A percentile compares a stretch with the other conserved stretches of the same genome.
These are phyloP conservation scores for Eumerus sabulonum DNA, from an alignment of 2,888 invertebrate genomes.

Conservation along the genomic window DNA sequence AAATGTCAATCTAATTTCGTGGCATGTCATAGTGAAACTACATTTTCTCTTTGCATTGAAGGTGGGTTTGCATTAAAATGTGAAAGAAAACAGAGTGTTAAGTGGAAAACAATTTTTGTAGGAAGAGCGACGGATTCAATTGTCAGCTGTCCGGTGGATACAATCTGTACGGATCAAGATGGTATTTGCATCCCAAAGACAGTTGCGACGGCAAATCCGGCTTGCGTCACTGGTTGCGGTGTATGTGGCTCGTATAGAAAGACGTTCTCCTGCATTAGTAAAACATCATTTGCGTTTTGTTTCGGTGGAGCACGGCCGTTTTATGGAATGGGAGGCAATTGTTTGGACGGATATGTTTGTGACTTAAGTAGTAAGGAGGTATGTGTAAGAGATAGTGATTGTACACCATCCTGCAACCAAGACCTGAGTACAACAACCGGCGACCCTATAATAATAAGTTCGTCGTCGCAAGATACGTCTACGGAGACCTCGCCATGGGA, in stretches of 20 bases:
- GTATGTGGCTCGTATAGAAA: slow-evolving; percentile 70
- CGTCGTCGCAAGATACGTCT: too few relatives aligned
- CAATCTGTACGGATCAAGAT: slow-evolving; percentile 31
- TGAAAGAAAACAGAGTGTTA: not conserved
- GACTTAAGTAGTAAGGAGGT: slow-evolving; percentile 66
- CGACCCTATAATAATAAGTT: too few relatives aligned
- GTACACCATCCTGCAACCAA: slow-evolving; percentile 13
- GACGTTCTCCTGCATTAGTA: slow-evolving; percentile 74
- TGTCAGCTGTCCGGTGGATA: slow-evolving; percentile 21
- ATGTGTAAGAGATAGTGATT: slow-evolving; percentile 52
- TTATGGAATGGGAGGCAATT: slow-evolving; percentile 38
- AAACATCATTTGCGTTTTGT: slow-evolving; percentile 74
- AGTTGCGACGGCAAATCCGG: not conserved
- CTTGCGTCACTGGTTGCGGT: slow-evolving; percentile 58
- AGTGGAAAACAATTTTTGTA: not conserved
- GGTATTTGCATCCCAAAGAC: slow-evolving; percentile 12
- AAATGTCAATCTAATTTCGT: slow-evolving; percentile 32
- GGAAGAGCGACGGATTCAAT: slow-evolving; percentile 11
- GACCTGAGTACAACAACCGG: not conserved
- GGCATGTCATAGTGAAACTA: slow-evolving; percentile 23
- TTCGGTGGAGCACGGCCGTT: slow-evolving; percentile 72
- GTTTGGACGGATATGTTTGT: slow-evolving; percentile 69
- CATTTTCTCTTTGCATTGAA: slow-evolving; percentile 44
- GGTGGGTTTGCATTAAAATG: slow-evolving; percentile 5
- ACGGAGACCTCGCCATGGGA: too few relatives aligned